Conservation (phyloP, 23 tunicate species). For the Trididemnum miniatum region DNA sequence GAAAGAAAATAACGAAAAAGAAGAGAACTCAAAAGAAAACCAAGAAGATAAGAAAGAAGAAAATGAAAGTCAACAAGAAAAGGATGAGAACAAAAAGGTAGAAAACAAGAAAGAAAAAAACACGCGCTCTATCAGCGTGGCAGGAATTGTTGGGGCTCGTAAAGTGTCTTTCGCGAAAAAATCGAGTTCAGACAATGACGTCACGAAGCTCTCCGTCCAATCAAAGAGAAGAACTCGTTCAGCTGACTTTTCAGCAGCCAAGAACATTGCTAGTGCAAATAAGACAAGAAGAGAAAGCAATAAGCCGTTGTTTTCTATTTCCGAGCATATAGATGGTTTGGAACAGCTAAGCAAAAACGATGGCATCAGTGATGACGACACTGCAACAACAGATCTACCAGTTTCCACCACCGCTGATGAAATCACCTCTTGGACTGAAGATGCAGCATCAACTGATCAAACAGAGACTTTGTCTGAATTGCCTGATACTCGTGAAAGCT, state of each 20-base stretch:
- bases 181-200: conserved; percentile 4
- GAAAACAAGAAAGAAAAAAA: not conserved
- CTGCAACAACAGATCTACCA: conserved; percentile 17
- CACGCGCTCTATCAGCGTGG: not conserved
- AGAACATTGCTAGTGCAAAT: not conserved
- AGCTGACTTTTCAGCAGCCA: not conserved
- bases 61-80: not conserved
- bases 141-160: not conserved
- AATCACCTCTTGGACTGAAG: not conserved
- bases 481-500: not conserved
- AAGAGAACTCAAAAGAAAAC: not conserved
- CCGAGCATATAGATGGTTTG: not conserved
- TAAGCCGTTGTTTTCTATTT: conserved; percentile 18
- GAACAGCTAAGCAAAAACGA: not conserved
- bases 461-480: not conserved
- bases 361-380: conserved; percentile 10
- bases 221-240: conserved; percentile 6
- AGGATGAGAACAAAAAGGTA: not conserved
- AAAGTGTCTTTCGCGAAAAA: conserved; percentile 30
- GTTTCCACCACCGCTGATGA: not conserved
- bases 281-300: not conserved
- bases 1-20: too few relatives aligned
- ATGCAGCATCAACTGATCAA: not conserved
- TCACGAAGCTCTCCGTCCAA: not conserved
- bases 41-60: conserved; percentile 4